Conservation (phyloP, 2,888 invertebrate species). For the Colletes collaris region DNA sequence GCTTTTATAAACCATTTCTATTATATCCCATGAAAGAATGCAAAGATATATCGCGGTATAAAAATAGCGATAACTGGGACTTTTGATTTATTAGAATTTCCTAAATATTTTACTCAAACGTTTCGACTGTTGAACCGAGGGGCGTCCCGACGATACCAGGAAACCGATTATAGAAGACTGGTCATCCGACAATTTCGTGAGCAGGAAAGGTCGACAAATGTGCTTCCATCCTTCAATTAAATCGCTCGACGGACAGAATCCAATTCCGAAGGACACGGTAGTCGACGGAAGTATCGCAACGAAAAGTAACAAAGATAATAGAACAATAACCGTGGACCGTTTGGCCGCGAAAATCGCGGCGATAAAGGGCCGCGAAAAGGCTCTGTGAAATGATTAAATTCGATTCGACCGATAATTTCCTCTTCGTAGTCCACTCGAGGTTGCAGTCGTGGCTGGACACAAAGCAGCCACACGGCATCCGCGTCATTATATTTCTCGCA, state of each 20-base stretch:
- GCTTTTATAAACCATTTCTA: too few relatives aligned
- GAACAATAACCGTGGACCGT: conserved; percentile 45
- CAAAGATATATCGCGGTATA: too few relatives aligned
- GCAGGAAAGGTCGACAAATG: neutral
- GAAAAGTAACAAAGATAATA: conserved; percentile 45
- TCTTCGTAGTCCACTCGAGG: conserved; percentile 33
- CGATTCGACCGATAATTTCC: conserved; percentile 54
- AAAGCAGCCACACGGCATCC: conserved; percentile 30
- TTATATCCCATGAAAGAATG: too few relatives aligned
- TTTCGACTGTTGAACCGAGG: too few relatives aligned
- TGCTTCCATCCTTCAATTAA: conserved; percentile 31
- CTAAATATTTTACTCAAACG: too few relatives aligned
- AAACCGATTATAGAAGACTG: too few relatives aligned
- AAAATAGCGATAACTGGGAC: too few relatives aligned
- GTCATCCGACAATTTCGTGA: too few relatives aligned
- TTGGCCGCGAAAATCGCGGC: conserved; percentile 20
- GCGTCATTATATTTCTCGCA: conserved; percentile 55
- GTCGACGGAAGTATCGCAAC: neutral
- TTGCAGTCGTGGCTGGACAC: conserved; percentile 13
- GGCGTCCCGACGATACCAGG: too few relatives aligned
- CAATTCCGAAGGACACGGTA: neutral
- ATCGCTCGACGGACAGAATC: neutral
- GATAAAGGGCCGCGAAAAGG: conserved; percentile 25
- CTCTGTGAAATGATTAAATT: conserved; percentile 52
- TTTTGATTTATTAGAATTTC: too few relatives aligned